phyloP scores from a whole-genome alignment of 1,140 invertebrate species.

The Hetaerina americana region DNA sequence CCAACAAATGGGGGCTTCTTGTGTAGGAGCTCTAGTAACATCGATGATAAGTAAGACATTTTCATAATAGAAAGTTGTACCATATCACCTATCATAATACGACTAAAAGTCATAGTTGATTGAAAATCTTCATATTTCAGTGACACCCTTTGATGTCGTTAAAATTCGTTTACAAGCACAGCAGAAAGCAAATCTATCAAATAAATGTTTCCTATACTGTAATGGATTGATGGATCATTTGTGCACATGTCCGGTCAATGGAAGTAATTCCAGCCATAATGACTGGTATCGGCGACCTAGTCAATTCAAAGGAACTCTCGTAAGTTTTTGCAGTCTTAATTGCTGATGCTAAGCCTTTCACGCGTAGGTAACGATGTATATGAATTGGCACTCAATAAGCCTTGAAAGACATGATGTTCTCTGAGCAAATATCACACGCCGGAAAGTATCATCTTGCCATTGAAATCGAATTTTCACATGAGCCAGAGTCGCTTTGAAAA shows the following conservation, averaged over 20 bases:
- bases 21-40: conserved; percentile 76
- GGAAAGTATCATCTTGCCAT: too few relatives aligned
- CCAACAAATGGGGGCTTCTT: conserved; percentile 83
- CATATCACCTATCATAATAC: too few relatives aligned
- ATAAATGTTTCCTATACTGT: conserved; percentile 92
- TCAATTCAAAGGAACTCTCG: conserved; percentile 77
- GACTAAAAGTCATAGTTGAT: too few relatives aligned
- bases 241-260: conserved; percentile 63
- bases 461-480: too few relatives aligned
- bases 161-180: conserved; percentile 95
- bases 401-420: too few relatives aligned
- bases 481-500: too few relatives aligned
- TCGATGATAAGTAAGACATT: conserved; percentile 44
- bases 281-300: conserved; percentile 53
- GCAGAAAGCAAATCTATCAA: conserved; percentile 63
- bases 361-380: too few relatives aligned
- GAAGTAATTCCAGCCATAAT: conserved; percentile 28
- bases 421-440: too few relatives aligned
- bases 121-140: too few relatives aligned
- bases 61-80: too few relatives aligned
- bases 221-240: conserved; percentile 99
- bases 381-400: too few relatives aligned
- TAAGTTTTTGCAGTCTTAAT: neutral
- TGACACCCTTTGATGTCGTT: conserved; percentile 96
- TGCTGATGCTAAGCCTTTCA: too few relatives aligned